Evolutionary conservation across 2,113 vertebrate genomes (phyloP).

Genomic region (Etia nguti): DNA sequence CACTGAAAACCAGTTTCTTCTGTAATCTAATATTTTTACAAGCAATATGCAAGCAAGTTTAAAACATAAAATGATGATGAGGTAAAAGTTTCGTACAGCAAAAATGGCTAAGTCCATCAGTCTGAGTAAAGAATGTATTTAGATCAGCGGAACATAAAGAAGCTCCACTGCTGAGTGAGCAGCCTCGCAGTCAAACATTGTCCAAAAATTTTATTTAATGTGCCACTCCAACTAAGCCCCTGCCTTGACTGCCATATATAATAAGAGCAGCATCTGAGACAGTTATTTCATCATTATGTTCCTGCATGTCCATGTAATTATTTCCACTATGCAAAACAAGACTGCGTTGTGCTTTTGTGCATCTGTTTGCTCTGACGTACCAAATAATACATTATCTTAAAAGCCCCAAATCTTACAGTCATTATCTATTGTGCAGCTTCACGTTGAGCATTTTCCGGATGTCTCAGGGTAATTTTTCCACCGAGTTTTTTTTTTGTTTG

Average conservation of each 20-base stretch:
- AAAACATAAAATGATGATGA: background rate
- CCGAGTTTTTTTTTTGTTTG: fast-evolving
- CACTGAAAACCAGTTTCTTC: background rate
- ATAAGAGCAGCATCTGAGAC: background rate
- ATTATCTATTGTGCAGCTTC: background rate
- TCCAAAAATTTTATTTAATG: background rate
- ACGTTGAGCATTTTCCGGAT: background rate
- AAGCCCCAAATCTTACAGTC: background rate
- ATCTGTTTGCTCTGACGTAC: background rate
- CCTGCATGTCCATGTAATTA: background rate
- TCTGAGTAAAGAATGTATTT: background rate
- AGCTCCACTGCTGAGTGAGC: background rate
- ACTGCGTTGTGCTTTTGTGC: background rate
- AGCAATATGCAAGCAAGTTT: background rate
- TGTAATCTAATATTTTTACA: background rate
- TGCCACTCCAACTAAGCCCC: background rate
- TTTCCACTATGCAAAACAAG: background rate
- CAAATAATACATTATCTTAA: background rate
- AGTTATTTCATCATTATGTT: background rate
- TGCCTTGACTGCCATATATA: background rate
- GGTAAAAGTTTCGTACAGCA: background rate
- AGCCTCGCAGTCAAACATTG: background rate
- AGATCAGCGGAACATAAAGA: background rate
- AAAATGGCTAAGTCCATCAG: background rate
- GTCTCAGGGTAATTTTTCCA: background rate